phyloP scores from a whole-genome alignment of 2,888 invertebrate genomes.

The Cheilosia impressa region DNA sequence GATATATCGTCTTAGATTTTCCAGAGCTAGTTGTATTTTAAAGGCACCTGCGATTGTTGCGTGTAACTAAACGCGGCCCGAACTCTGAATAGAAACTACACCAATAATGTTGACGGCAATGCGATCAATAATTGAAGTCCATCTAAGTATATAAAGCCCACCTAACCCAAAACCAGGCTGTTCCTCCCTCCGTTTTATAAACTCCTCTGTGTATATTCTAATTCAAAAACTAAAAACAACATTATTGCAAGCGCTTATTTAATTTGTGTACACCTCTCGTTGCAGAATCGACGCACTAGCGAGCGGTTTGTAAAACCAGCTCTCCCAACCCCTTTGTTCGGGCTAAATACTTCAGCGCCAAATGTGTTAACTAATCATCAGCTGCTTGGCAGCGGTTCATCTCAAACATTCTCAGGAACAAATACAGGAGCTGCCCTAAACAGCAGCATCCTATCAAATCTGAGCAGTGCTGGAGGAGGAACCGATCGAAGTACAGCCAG shows the following conservation, averaged over 20 bases:
- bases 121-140: too few species aligned
- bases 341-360: constrained; percentile 84
- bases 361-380: constrained; percentile 81
- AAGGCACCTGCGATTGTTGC: too few species aligned
- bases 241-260: not conserved
- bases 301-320: constrained; percentile 95
- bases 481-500: constrained; percentile 52
- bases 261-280: not conserved
- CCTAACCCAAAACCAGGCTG: too few species aligned
- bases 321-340: constrained; percentile 87
- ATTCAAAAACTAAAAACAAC: too few species aligned
- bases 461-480: constrained; percentile 77
- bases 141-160: too few species aligned
- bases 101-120: too few species aligned
- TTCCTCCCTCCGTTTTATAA: too few species aligned
- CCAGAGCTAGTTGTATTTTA: too few species aligned
- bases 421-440: constrained; percentile 43
- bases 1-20: too few species aligned
- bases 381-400: constrained; percentile 77
- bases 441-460: constrained; percentile 78
- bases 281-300: constrained; percentile 87
- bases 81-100: too few species aligned
- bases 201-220: too few species aligned
- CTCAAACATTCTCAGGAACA: constrained; percentile 75
- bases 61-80: too few species aligned